Percentiles rank a stretch among this genome's conserved stretches.
phyloP scores from a whole-genome alignment of 2,113 vertebrate species.

The Oncorhynchus clarkii region DNA sequence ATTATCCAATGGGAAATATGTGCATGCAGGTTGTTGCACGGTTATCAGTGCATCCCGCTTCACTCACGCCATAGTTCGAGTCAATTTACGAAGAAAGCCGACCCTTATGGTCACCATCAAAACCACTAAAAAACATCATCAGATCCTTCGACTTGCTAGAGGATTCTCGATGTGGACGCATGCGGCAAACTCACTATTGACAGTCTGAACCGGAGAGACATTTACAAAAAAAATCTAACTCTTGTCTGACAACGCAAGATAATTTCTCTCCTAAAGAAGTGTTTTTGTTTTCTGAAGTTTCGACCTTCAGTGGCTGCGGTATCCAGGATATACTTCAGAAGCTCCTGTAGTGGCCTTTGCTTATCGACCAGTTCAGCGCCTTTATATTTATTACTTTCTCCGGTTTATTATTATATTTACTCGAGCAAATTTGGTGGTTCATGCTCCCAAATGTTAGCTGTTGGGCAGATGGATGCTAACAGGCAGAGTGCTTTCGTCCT shows the following conservation, averaged over 20 bases:
- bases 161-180: constrained; percentile 52
- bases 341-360: constrained; percentile 29
- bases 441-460: constrained; percentile 87
- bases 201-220: constrained; percentile 44
- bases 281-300: constrained; percentile 39
- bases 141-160: constrained; percentile 40
- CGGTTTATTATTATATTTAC: constrained; percentile 20
- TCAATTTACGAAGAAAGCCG: constrained; percentile 64
- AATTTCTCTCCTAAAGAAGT: constrained; percentile 23
- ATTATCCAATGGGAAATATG: constrained; percentile 79
- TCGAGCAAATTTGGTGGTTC: constrained; percentile 50
- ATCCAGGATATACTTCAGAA: constrained; percentile 48
- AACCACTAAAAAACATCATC: constrained; percentile 48
- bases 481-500: constrained; percentile 96
- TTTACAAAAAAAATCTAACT: background rate
- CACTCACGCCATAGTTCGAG: constrained; percentile 63
- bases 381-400: background rate
- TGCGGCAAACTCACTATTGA: constrained; percentile 28
- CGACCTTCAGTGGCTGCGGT: constrained; percentile 2
- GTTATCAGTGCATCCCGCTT: constrained; percentile 83
- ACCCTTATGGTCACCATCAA: constrained; percentile 61
- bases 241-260: constrained; percentile 26
- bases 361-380: constrained; percentile 12
- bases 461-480: constrained; percentile 96
- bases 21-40: constrained; percentile 79